phyloP scores from a whole-genome alignment of 2,888 invertebrate genomes.

The Coleophora flavipennella region DNA sequence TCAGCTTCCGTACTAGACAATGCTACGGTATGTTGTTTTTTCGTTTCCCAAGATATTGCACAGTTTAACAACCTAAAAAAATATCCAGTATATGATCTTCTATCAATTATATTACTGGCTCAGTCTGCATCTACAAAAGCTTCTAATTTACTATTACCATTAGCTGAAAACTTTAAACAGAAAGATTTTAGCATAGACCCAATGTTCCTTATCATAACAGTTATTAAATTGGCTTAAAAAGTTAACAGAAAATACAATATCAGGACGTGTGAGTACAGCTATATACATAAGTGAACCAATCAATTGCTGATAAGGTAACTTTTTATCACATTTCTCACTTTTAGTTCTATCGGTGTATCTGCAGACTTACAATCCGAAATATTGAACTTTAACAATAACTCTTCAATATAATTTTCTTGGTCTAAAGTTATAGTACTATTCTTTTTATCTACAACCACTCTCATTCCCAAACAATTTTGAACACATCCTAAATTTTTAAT shows the following conservation, averaged over 20 bases:
- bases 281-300: conserved; percentile 11
- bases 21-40: neutral
- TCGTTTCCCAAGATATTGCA: neutral
- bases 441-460: conserved; percentile 4
- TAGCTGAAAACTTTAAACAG: neutral
- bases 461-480: conserved; percentile 7
- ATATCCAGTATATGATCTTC: neutral
- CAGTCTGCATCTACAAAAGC: conserved; percentile 10
- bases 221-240: conserved; percentile 10
- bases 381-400: conserved; percentile 7
- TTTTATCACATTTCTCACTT: neutral
- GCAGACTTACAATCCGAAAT: conserved; percentile 6
- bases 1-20: neutral
- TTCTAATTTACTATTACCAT: neutral
- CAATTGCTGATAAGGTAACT: conserved; percentile 10
- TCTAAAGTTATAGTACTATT: conserved; percentile 4
- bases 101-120: conserved; percentile 4
- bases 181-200: conserved; percentile 7
- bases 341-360: conserved; percentile 12
- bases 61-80: neutral
- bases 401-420: conserved; percentile 1
- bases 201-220: conserved; percentile 7
- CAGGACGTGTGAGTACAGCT: conserved; percentile 8
- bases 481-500: conserved; percentile 8
- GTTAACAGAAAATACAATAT: conserved; percentile 7